Evolutionary conservation across 2,888 invertebrate genomes (phyloP).

Genomic region (Drosophila meridionalis): DNA sequence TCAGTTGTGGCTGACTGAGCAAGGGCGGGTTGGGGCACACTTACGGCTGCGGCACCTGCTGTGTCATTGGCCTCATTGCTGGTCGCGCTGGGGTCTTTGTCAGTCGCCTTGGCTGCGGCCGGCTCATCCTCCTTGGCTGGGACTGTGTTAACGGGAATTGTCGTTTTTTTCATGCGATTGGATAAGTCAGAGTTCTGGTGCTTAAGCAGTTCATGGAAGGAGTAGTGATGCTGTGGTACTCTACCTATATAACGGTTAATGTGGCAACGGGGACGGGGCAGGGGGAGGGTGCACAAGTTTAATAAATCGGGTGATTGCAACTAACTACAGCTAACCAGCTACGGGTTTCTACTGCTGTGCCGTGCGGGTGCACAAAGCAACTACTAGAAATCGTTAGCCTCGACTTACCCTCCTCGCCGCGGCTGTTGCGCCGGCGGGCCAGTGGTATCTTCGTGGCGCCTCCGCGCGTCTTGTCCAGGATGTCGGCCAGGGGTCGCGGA

Average conservation of each 20-base stretch:
- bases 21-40: conserved; percentile 13
- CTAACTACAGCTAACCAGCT: conserved; percentile 42
- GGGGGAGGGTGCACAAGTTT: conserved; percentile 43
- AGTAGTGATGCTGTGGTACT: conserved; percentile 78
- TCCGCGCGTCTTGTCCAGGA: conserved; percentile 81
- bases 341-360: conserved; percentile 66
- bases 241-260: conserved; percentile 68
- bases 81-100: conserved; percentile 23
- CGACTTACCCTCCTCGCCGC: conserved; percentile 77
- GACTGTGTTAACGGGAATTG: conserved; percentile 73
- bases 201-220: conserved; percentile 80
- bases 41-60: conserved; percentile 53
- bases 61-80: conserved; percentile 52
- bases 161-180: conserved; percentile 79
- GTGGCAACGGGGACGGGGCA: conserved; percentile 1
- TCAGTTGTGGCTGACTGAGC: not conserved
- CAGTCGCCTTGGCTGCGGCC: conserved; percentile 30
- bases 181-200: conserved; percentile 83
- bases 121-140: conserved; percentile 54
- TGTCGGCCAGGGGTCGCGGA: conserved; percentile 82
- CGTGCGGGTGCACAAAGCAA: conserved; percentile 61
- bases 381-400: conserved; percentile 56
- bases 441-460: conserved; percentile 81
- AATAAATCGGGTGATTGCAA: conserved; percentile 50
- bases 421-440: conserved; percentile 79